Evolutionary conservation across 2,797 vertebrate species (phyloP).

Genomic region (Schizothorax lantsangensis): DNA sequence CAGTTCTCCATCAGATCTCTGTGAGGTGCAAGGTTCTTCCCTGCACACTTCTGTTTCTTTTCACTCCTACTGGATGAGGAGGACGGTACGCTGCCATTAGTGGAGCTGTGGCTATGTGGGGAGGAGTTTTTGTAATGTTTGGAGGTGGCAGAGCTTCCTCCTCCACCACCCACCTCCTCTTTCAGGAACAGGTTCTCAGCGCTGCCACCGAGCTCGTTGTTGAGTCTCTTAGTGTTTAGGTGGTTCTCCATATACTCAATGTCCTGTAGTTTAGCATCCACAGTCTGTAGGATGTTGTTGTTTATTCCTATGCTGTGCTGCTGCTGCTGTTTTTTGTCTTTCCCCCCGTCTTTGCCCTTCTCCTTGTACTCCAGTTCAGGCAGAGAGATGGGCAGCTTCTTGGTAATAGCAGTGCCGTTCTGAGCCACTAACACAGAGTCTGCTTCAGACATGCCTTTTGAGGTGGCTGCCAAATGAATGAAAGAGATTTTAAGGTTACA

Average conservation of each 20-base stretch:
- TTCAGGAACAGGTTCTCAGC: conserved; percentile 71
- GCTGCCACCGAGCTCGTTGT: conserved; percentile 86
- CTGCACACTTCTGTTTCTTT: conserved; percentile 93
- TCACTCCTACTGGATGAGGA: conserved; percentile 86
- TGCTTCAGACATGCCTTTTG: conserved; percentile 91
- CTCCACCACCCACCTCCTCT: conserved; percentile 69
- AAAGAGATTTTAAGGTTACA: neutral
- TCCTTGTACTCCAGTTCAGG: conserved; percentile 97
- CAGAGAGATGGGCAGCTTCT: conserved; percentile 87
- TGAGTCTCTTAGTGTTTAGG: conserved; percentile 94
- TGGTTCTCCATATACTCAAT: conserved; percentile 97
- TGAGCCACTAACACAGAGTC: conserved; percentile 88
- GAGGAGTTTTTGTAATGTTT: conserved; percentile 67
- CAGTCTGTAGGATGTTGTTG: conserved; percentile 92
- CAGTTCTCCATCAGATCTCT: conserved; percentile 96
- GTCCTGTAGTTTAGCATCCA: conserved; percentile 98
- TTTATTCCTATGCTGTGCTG: conserved; percentile 92
- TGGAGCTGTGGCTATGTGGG: conserved; percentile 91
- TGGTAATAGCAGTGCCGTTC: conserved; percentile 90
- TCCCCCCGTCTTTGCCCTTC: conserved; percentile 87
- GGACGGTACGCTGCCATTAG: conserved; percentile 89
- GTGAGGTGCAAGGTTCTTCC: conserved; percentile 86
- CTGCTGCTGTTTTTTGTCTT: conserved; percentile 88
- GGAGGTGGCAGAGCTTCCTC: conserved; percentile 61
- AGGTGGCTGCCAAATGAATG: conserved; percentile 72